Base-by-base conservation (phyloP, 2,797 vertebrate genomes). In the Pachyuromys duprasi region DNA sequence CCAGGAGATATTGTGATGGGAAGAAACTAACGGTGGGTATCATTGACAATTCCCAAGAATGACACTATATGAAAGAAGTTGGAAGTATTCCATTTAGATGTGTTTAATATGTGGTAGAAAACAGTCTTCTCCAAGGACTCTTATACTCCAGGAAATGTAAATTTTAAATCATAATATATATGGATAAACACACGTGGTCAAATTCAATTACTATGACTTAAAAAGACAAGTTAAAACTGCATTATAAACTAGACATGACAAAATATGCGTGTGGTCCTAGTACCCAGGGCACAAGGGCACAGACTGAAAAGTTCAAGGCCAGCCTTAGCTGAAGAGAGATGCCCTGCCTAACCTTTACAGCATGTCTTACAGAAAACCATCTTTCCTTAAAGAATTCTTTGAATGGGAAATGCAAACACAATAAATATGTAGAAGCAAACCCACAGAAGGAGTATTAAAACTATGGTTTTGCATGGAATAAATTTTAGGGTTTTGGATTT, bases 51-150 rank as follows among this genome's bases (percentile, higher is more conserved):
- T 93, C 78, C 93, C 86, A 78, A 33, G 28, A 92, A 4, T 39
- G 0, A 0, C 0, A 24, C 93, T 94, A 82, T 95, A 90, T 42
- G 45, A 97, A 90, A 95, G 22, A 98, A 97, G 5, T 17, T 45
- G 28, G 93, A 96, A 94, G 93, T 96, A 94, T 95, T 97, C 45
- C 55, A 86, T 55, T 95, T 94, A 97, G 97, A 94, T 31, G 65
- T 93, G n/a, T 78, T 95, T 89, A 91, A 97, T 74, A 86, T 87
- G 94, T 96, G 65, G 94, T 86, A 84, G 57, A 81, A 96, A 89
- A 93, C 72, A 95, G 91, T 93, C 33, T 95, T 49, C 49, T 93
- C 89, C 36, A 96, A 91, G 39, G 95, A 26, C 36, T 91, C 15
- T 8, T 91, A 78, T 80, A 97, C 94, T 49, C 67, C 70, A 90